These are phyloP conservation scores for Antheraea assamensis DNA, from an alignment of 2,888 invertebrate genomes.

Conservation along the genomic window DNA sequence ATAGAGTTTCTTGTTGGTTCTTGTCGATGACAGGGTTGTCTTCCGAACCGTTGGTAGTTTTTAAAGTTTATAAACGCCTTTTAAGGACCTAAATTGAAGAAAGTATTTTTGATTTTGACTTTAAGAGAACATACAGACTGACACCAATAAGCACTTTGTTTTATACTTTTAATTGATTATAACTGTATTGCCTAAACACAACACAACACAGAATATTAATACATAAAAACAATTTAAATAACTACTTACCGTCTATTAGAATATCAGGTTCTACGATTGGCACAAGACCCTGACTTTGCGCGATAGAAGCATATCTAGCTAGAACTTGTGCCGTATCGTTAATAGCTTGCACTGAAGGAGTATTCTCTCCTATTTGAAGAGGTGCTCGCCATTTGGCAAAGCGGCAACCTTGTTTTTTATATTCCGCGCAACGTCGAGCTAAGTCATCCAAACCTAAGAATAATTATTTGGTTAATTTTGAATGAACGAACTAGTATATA, in stretches of 20 bases:
- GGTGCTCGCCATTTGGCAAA: slow-evolving; percentile 99
- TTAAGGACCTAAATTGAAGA: no score
- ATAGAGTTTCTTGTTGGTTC: no score
- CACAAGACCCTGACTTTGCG: slow-evolving; percentile 95
- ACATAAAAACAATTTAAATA: neutral
- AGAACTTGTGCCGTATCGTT: slow-evolving; percentile 96
- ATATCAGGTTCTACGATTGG: slow-evolving; percentile 99
- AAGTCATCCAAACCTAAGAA: slow-evolving; percentile 91
- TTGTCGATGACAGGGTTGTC: no score
- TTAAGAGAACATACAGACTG: no score
- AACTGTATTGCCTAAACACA: no score
- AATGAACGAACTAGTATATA: neutral
- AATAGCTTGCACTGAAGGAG: slow-evolving; percentile 93
- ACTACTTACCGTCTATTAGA: slow-evolving; percentile 90
- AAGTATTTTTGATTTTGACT: no score
- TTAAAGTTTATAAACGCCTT: no score
- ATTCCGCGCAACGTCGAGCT: slow-evolving; percentile 93
- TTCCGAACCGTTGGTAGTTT: no score
- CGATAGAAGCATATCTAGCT: slow-evolving; percentile 96
- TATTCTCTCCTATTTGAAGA: slow-evolving; percentile 92
- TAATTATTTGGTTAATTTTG: neutral
- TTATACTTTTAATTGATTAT: no score
- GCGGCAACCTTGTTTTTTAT: slow-evolving; percentile 96
- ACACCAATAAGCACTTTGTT: no score
- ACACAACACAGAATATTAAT: neutral